Evolutionary conservation across 2,113 vertebrate species (phyloP), one percentile per base, ranked within the genome.

Genomic region (Phaethon lepturus): DNA sequence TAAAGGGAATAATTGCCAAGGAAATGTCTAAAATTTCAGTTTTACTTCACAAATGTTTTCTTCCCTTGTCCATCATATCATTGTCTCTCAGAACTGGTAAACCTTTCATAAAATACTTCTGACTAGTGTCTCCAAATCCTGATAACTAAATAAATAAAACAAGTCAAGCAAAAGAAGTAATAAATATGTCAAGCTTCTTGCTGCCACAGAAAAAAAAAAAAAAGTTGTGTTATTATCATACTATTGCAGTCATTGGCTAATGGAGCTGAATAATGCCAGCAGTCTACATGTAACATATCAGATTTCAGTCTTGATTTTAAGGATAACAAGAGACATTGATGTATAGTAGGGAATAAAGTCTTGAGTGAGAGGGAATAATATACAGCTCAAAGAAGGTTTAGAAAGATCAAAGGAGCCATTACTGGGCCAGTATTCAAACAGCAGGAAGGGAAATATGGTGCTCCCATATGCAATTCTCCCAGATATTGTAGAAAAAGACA

Each of bases 331-430:
- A 63, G 38, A 73, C 53, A 76, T 28, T 94, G 91, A 90, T 80
- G 28, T 82, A 71, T 88, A 82, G 56, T 25, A 31, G 15, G 20
- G 45, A 96, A 91, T 89, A 64, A 96, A 92, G 60, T 63, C 44
- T 68, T 79, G 47, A 92, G 47, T 91, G 83, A 93, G 53, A 78
- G 19, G 26, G 44, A 93, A 84, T 85, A 95, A 91, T 60, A 90
- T 31, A 72, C 26, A 95, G 83, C 73, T 96, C 86, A 95, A 66
- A 72, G 63, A 53, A 74, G 53, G 52, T 88, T 96, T 93, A 94
- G 22, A 28, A 95, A 96, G 92, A 92, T 96, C 82, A 96, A 95
- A 97, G 63, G 3, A 68, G 8, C 62, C 50, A 74, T 93, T 96
- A 81, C 59, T 83, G 35, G 55, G 47, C 59, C 24, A 78, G 53